These are phyloP conservation scores for Pantherophis vulpinus DNA, from an alignment of 2,797 vertebrate species.

Conservation along the genomic window DNA sequence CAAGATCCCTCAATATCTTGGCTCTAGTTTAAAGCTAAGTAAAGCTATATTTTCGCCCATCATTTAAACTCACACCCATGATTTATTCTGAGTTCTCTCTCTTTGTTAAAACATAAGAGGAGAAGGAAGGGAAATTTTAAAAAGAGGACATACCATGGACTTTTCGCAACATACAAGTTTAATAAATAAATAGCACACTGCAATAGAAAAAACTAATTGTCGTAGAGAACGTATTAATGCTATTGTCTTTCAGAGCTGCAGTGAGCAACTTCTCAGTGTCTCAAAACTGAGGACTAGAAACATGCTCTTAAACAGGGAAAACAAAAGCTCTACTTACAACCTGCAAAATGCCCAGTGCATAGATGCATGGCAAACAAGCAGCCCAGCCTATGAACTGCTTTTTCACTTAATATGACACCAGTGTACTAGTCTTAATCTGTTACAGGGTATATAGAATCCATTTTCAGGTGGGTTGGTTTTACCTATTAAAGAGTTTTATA, in stretches of 20 bases:
- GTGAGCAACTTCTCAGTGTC: neutral
- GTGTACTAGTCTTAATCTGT: slow-evolving; percentile 33
- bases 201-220: neutral
- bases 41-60: neutral
- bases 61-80: neutral
- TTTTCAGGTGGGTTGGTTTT: slow-evolving; percentile 33
- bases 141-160: neutral
- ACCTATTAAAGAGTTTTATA: slow-evolving; percentile 35
- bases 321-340: neutral
- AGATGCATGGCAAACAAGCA: slow-evolving; percentile 5
- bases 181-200: neutral
- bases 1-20: neutral
- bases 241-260: neutral
- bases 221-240: neutral
- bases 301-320: neutral
- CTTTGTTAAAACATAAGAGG: neutral
- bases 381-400: slow-evolving; percentile 13
- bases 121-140: neutral
- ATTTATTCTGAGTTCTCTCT: neutral
- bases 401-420: slow-evolving; percentile 34
- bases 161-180: neutral
- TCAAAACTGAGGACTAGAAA: slow-evolving; percentile 4
- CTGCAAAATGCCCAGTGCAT: slow-evolving; percentile 1
- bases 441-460: slow-evolving; percentile 33
- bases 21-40: neutral